These are phyloP conservation scores for Sthenelais limicola DNA, from an alignment of 2,888 invertebrate species.

Conservation along the genomic window DNA sequence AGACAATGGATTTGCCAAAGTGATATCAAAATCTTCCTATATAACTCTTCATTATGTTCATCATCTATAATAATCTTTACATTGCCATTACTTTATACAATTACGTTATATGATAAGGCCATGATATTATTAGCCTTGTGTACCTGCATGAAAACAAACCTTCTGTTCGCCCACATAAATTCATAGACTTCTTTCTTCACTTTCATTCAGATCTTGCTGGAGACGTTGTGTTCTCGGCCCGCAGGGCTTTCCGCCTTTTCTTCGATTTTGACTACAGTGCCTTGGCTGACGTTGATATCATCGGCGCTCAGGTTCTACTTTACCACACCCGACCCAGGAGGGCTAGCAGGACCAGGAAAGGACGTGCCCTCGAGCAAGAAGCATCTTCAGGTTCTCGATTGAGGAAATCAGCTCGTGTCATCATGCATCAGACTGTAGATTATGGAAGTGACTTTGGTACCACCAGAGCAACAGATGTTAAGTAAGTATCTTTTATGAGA, in stretches of 20 bases:
- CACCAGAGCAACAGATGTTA: neutral
- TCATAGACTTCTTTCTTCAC: neutral
- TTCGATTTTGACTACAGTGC: conserved; percentile 37
- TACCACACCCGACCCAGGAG: conserved; percentile 29
- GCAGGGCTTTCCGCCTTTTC: conserved; percentile 23
- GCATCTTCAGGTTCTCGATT: neutral
- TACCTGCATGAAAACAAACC: too few species aligned
- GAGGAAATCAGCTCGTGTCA: conserved; percentile 12
- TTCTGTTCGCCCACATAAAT: too few species aligned
- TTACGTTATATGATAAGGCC: too few species aligned
- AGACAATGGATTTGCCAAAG: too few species aligned
- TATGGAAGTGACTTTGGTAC: neutral
- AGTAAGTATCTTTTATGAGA: conserved; percentile 28
- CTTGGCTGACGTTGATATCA: neutral
- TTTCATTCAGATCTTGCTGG: conserved; percentile 24
- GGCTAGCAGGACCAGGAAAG: conserved; percentile 12
- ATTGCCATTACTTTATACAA: too few species aligned
- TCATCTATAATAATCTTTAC: too few species aligned
- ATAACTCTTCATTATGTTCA: too few species aligned
- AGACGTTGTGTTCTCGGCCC: conserved; percentile 40
- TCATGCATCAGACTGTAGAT: conserved; percentile 30
- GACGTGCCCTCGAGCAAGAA: neutral
- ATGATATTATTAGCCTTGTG: too few species aligned
- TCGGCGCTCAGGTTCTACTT: conserved; percentile 12
- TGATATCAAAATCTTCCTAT: too few species aligned